Base-by-base conservation (phyloP, 2,113 vertebrate genomes). In the Nestor notabilis region DNA sequence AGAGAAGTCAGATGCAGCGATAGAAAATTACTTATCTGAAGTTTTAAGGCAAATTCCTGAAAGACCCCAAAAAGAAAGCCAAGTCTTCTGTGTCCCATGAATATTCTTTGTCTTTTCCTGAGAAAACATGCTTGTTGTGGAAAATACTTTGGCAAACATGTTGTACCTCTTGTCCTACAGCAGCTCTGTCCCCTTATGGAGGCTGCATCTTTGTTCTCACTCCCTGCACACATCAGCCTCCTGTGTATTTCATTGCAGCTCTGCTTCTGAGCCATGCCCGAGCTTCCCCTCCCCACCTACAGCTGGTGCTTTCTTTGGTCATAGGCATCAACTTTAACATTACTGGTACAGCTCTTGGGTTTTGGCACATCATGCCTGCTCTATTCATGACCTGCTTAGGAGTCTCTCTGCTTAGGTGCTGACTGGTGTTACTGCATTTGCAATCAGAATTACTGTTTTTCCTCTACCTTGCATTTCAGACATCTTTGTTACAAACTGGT, bases 201-300 rank as follows among this genome's bases (percentile, higher is more conserved):
- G 17, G 25, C 50, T 52, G 11, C 1, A 4, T 35, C 39, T 53
- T 46, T 33, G 13, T 56, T 50, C 6, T 24, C 0, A 1, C 18
- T 63, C 35, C 41, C 37, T 0, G 1, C 16, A 9, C 0, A 0
- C 0, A 0, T 23, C 0, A 0, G 11, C 10, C 19, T 49, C 46
- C 21, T 6, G 2, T 2, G 0, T 0, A 0, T 63, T 84, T 9
- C 17, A 9, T 28, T 10, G 25, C 55, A 33, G 21, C 50, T 66
- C 43, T 49, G 19, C 71, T 46, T 19, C 56, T 7, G 25, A 33
- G 55, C 50, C 68, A 27, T 83, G 29, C 35, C 43, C 0, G 0
- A 46, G 29, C 14, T 33, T 46, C 31, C 46, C 8, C 10, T 61
- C 33, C 46, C n/a, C 24, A 56, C 44, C 29, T 16, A 2, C 0